A percentile compares a stretch with the other conserved stretches of the same genome.
Conservation (phyloP, 1,140 invertebrate species). For the Solenopsis fugax region DNA sequence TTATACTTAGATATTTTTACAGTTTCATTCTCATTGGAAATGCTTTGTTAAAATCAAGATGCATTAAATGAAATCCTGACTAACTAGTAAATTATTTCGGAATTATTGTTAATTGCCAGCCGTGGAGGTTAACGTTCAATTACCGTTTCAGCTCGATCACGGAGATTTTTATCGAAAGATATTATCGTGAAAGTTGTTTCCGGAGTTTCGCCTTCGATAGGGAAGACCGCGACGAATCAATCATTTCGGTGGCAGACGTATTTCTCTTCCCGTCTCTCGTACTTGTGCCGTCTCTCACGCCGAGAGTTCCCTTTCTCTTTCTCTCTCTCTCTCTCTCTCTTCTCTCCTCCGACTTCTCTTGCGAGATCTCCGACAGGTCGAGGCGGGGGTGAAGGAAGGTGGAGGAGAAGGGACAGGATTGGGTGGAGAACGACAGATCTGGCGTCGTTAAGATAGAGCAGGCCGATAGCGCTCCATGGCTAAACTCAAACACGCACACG, state of each 20-base stretch:
- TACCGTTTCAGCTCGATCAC: not conserved
- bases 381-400: slow-evolving; percentile 33
- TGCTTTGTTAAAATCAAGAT: not conserved
- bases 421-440: slow-evolving; percentile 76
- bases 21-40: not conserved
- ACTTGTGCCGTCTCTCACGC: slow-evolving; percentile 34
- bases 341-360: slow-evolving; percentile 38
- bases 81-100: not conserved
- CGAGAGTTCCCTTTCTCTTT: not conserved
- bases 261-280: slow-evolving; percentile 60
- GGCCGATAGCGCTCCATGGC: slow-evolving; percentile 73
- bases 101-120: slow-evolving; percentile 13
- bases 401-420: slow-evolving; percentile 32
- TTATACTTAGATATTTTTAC: not conserved
- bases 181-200: slow-evolving; percentile 49
- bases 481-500: slow-evolving; percentile 70
- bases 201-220: slow-evolving; percentile 48
- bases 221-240: slow-evolving; percentile 64
- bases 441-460: slow-evolving; percentile 80
- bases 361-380: slow-evolving; percentile 71
- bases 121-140: slow-evolving; percentile 1
- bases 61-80: not conserved
- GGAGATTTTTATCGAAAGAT: slow-evolving; percentile 21
- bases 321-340: not conserved
- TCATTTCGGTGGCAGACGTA: slow-evolving; percentile 70